Percentiles rank a stretch among this genome's conserved stretches.
Evolutionary conservation across 2,888 invertebrate species (phyloP).

Genomic region (Torymus aiolomorphi): DNA sequence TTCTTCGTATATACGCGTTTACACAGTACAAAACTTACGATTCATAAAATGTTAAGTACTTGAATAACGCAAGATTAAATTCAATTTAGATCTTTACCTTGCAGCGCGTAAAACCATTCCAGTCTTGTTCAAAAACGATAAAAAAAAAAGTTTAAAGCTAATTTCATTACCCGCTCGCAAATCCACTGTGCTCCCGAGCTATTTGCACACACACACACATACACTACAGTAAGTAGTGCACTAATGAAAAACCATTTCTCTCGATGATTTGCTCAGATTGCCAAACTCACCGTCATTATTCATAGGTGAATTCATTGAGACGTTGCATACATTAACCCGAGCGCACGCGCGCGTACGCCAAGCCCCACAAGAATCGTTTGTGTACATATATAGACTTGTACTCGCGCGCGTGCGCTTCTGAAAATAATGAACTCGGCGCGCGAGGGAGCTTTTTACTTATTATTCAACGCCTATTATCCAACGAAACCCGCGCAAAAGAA

Average conservation of each 20-base stretch:
- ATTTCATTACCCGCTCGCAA: too few relatives aligned
- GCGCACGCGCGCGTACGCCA: neutral
- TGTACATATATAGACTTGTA: neutral
- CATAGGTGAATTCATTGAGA: constrained; percentile 19
- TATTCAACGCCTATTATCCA: constrained; percentile 9
- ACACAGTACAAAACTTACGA: too few relatives aligned
- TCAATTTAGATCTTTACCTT: too few relatives aligned
- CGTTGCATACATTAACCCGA: constrained; percentile 10
- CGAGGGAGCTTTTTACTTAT: neutral
- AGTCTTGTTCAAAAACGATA: too few relatives aligned
- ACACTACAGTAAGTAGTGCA: too few relatives aligned
- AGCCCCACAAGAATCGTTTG: constrained; percentile 11
- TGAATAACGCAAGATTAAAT: too few relatives aligned
- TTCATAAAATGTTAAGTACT: too few relatives aligned
- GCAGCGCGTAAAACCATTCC: too few relatives aligned
- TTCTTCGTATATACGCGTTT: too few relatives aligned
- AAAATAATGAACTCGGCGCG: constrained; percentile 6
- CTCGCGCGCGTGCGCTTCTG: neutral
- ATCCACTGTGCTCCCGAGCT: too few relatives aligned
- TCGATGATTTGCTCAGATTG: neutral
- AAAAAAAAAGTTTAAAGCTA: too few relatives aligned
- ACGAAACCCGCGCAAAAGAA: neutral
- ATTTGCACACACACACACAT: too few relatives aligned
- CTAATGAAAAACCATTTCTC: neutral
- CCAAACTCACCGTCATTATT: constrained; percentile 17